Evolutionary conservation across 2,113 vertebrate species (phyloP).

Genomic region (Pedetes capensis): DNA sequence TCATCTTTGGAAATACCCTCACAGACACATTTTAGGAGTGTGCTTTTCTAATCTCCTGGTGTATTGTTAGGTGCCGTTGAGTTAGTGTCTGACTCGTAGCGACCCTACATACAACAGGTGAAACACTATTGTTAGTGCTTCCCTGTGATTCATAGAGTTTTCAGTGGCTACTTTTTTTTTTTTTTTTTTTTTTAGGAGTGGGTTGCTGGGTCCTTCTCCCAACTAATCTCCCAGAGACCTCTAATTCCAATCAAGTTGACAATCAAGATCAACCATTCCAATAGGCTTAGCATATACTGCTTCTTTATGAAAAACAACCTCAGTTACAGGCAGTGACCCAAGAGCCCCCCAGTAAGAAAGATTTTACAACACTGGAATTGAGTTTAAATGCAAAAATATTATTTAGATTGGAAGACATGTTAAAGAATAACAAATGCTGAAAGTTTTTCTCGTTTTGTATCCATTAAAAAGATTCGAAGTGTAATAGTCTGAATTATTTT

Average conservation of each 20-base stretch:
- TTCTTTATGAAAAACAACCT: background rate
- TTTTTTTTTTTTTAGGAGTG: too few species aligned
- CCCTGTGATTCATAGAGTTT: too few species aligned
- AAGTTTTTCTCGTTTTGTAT: background rate
- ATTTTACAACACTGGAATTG: background rate
- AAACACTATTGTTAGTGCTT: too few species aligned
- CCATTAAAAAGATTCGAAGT: background rate
- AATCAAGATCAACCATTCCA: background rate
- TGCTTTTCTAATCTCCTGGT: background rate
- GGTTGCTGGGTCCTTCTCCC: too few species aligned
- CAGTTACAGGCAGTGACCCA: background rate
- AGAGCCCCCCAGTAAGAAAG: background rate
- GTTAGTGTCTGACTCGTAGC: too few species aligned
- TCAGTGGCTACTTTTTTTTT: too few species aligned
- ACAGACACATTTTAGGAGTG: background rate
- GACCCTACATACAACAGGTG: too few species aligned
- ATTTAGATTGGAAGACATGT: background rate
- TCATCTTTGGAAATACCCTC: background rate
- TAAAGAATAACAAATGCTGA: background rate
- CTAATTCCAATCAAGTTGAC: background rate
- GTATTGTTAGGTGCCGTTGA: too few species aligned
- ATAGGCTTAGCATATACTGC: background rate
- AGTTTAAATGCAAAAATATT: background rate
- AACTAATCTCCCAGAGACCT: background rate
- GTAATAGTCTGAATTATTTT: constrained; percentile 12